Percentiles rank a stretch among this genome's conserved stretches.
Conservation (phyloP, 2,888 invertebrate genomes). For the Drosophila pullipes region DNA sequence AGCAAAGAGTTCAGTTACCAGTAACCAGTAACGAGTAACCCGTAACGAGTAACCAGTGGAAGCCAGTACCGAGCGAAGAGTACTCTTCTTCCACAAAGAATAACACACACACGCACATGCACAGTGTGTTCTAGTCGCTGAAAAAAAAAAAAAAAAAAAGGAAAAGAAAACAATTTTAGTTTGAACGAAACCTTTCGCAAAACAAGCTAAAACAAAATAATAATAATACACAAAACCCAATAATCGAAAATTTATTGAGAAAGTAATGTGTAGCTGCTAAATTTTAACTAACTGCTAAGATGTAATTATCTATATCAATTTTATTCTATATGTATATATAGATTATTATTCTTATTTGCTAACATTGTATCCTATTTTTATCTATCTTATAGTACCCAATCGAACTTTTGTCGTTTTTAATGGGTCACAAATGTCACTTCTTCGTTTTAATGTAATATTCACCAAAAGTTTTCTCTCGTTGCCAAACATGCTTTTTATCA, state of each 20-base stretch:
- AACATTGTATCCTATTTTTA: constrained; percentile 9
- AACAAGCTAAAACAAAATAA: constrained; percentile 2
- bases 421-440: not conserved
- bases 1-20: constrained; percentile 27
- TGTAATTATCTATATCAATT: constrained; percentile 72
- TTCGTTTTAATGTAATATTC: not conserved
- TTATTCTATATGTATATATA: constrained; percentile 44
- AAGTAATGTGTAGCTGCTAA: constrained; percentile 71
- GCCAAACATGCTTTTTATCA: constrained; percentile 7
- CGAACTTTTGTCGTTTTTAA: not conserved
- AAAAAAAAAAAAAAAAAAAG: not conserved
- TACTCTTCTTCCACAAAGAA: constrained; percentile 10
- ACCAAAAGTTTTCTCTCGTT: not conserved
- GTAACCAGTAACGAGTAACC: constrained; percentile 18
- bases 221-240: constrained; percentile 26
- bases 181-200: constrained; percentile 15
- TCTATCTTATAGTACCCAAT: constrained; percentile 1
- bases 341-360: constrained; percentile 15
- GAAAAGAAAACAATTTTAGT: constrained; percentile 18
- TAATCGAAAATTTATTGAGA: constrained; percentile 54
- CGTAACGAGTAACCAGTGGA: constrained; percentile 24
- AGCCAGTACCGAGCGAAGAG: constrained; percentile 20
- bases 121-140: constrained; percentile 44
- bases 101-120: not conserved
- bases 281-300: constrained; percentile 75